Base-by-base conservation (phyloP, 2,888 invertebrate species). In the Horisme vitalbata region DNA sequence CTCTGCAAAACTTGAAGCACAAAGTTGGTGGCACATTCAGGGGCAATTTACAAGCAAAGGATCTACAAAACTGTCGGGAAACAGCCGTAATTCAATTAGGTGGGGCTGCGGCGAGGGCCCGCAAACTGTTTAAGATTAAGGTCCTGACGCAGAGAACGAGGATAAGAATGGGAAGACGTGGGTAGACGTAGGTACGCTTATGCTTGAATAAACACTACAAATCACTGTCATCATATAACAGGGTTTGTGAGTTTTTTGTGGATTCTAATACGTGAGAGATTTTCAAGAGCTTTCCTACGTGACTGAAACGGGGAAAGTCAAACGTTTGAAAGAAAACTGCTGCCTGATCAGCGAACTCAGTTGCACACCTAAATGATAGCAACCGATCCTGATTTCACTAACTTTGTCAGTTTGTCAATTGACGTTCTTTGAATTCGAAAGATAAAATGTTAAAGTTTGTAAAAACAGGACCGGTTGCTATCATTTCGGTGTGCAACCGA, bases 11-110 rank as follows among this genome's bases (percentile, higher is more conserved):
- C 35, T 41, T 41, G 13, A 12, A 9, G 35, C 18, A 9, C 23
- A 9, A 34, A 41, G 27, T 35, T 30, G 7, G 14, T 8, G 8
- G 23, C 32, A n/a, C 27, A 39, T 30, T 39, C 15, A 20, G 21
- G 32, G 18, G 20, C 26, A 20, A 38, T 48, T 38, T 18, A 34
- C 36, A 32, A 48, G 32, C 23, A 33, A 38, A 39, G 28, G 43
- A 27, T 39, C 27, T 41, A 32, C 44, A 44, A 26, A 44, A 38
- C 36, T 46, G 49, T 37, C 41, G 6, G 45, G 12, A 37, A 39
- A 44, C 35, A 39, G 41, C 21, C 44, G 51, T 57, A 49, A 57
- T 57, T 55, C 50, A 55, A 55, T 57, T 41, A 51, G 45, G 34
- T 33, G 43, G 45, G 46, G 35, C 38, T 23, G 46, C 43, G 37